Conservation (phyloP, 2,888 invertebrate species). For the Hydrotaea cyrtoneurina region DNA sequence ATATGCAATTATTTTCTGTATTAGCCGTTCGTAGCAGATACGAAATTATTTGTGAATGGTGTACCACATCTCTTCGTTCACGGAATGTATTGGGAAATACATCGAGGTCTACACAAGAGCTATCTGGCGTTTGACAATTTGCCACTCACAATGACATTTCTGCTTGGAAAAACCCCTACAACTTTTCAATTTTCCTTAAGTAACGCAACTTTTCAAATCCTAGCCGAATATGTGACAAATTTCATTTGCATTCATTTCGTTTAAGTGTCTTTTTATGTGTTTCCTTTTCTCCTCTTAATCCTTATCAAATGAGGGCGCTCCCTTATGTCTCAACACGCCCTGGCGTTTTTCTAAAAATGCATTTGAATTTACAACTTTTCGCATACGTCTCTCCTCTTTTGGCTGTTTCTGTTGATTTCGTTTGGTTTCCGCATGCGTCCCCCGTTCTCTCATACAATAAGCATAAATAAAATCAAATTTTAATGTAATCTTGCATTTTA, state of each 20-base stretch:
- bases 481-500: conserved; percentile 31
- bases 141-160: no score
- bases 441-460: background rate
- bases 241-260: background rate
- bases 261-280: background rate
- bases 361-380: conserved; percentile 20
- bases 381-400: background rate
- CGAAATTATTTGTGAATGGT: no score
- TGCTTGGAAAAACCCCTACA: no score
- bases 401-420: background rate
- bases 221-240: no score
- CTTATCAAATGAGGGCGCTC: background rate
- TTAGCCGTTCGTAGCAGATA: no score
- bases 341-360: background rate
- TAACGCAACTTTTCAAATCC: no score
- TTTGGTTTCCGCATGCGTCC: background rate
- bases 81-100: no score
- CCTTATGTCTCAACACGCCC: background rate
- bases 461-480: conserved; percentile 49
- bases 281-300: background rate
- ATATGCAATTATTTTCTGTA: no score
- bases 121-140: no score
- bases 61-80: no score
- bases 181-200: no score
- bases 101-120: no score